Conservation (phyloP, 2,113 vertebrate genomes). For the Grammomys surdaster region DNA sequence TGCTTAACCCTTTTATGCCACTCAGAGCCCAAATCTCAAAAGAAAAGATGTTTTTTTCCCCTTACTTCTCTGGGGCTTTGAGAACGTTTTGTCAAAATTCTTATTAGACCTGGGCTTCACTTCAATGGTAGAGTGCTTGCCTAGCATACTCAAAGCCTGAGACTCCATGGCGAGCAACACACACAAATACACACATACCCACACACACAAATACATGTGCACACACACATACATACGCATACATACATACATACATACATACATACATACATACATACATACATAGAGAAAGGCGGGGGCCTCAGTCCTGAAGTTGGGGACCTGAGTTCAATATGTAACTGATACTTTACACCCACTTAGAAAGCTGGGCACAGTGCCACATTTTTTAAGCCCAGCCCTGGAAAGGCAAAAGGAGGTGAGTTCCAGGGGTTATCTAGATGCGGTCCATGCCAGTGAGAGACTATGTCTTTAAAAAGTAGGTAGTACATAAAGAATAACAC, state of each 20-base stretch:
- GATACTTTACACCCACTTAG: background rate
- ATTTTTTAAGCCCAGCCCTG: background rate
- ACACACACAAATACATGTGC: background rate
- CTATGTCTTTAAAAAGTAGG: background rate
- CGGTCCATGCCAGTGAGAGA: background rate
- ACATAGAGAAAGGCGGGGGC: too few relatives aligned
- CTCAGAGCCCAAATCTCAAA: background rate
- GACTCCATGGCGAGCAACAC: background rate
- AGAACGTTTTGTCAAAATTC: background rate
- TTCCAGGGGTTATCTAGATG: background rate
- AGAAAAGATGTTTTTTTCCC: background rate
- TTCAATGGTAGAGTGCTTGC: background rate
- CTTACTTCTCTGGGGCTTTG: background rate
- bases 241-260: background rate
- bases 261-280: background rate
- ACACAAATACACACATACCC: background rate
- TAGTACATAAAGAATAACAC: background rate
- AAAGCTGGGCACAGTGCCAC: background rate
- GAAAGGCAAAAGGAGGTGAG: background rate
- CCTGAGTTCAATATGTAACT: background rate
- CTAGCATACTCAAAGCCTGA: background rate
- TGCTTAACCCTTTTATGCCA: conserved; percentile 83
- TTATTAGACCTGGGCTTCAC: background rate
- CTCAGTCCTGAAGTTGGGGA: background rate
- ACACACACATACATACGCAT: too few relatives aligned